Conservation (phyloP, 2,888 invertebrate species). For the Ditylenchus weischeri region DNA sequence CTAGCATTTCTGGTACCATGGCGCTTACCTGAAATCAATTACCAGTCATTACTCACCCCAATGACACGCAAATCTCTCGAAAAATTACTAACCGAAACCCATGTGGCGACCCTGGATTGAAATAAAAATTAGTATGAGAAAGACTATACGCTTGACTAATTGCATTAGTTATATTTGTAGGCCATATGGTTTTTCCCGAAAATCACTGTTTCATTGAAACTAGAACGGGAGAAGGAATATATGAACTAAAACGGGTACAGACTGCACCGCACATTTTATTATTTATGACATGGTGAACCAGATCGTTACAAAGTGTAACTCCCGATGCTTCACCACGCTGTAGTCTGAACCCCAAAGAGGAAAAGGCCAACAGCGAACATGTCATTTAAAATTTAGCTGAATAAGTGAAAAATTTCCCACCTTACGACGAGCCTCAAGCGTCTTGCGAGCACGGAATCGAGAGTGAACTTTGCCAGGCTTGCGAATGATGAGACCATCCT, state of each 20-base stretch:
- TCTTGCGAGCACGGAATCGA: conserved; percentile 92
- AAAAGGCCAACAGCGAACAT: neutral
- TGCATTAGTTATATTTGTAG: conserved; percentile 28
- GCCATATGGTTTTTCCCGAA: conserved; percentile 47
- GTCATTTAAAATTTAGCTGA: too few species aligned
- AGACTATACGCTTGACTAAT: neutral
- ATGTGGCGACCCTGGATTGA: conserved; percentile 79
- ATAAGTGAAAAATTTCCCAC: conserved; percentile 28
- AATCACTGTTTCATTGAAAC: conserved; percentile 42
- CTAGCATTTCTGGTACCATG: conserved; percentile 99
- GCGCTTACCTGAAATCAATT: conserved; percentile 69
- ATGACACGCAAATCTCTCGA: too few species aligned
- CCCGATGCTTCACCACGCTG: conserved; percentile 40
- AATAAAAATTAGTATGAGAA: neutral
- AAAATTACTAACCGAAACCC: conserved; percentile 72
- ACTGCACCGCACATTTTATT: conserved; percentile 41
- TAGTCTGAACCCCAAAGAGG: conserved; percentile 20
- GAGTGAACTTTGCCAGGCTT: conserved; percentile 99
- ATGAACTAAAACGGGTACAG: conserved; percentile 42
- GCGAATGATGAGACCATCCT: conserved; percentile 99
- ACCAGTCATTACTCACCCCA: too few species aligned
- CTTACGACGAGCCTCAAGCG: conserved; percentile 92
- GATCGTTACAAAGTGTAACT: conserved; percentile 26
- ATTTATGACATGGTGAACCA: conserved; percentile 44
- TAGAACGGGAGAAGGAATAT: conserved; percentile 48